Percentiles rank a stretch among this genome's conserved stretches.
phyloP scores from a whole-genome alignment of 1,140 invertebrate genomes.

The Drosophila sturtevanti region DNA sequence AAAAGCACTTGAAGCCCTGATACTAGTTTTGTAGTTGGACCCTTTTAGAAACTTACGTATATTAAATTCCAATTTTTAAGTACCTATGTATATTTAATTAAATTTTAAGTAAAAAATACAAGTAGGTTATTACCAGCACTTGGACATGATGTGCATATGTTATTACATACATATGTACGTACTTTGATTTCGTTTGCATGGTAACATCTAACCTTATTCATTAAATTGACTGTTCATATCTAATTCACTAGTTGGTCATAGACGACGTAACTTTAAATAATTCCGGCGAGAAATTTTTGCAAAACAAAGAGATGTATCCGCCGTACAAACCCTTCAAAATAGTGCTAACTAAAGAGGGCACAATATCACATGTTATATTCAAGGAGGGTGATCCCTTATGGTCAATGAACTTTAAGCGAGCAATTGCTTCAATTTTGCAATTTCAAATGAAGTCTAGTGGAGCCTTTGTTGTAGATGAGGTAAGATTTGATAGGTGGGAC shows the following conservation, averaged over 20 bases:
- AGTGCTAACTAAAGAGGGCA: constrained; percentile 61
- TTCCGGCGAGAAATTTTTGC: constrained; percentile 79
- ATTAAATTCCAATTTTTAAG: no score
- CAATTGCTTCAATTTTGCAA: constrained; percentile 86
- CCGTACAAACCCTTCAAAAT: constrained; percentile 82
- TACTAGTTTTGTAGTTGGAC: no score
- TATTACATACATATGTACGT: no score
- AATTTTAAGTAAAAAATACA: no score
- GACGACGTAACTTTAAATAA: constrained; percentile 81
- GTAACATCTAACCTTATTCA: no score
- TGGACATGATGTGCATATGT: no score
- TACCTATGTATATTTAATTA: no score
- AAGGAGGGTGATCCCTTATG: constrained; percentile 85
- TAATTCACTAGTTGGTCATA: constrained; percentile 66
- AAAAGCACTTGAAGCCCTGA: no score
- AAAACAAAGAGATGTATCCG: constrained; percentile 82
- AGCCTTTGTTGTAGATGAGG: constrained; percentile 84
- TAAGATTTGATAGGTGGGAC: constrained; percentile 33
- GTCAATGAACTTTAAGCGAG: constrained; percentile 87
- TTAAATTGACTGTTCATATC: constrained; percentile 3
- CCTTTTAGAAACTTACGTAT: no score
- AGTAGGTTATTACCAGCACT: no score
- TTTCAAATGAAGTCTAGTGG: constrained; percentile 82
- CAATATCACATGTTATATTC: constrained; percentile 74
- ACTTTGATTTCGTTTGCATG: no score